A percentile compares a stretch with the other conserved stretches of the same genome.
These are phyloP conservation scores for Pomatorhinus ruficollis DNA, from an alignment of 2,113 vertebrate species.

Conservation along the genomic window DNA sequence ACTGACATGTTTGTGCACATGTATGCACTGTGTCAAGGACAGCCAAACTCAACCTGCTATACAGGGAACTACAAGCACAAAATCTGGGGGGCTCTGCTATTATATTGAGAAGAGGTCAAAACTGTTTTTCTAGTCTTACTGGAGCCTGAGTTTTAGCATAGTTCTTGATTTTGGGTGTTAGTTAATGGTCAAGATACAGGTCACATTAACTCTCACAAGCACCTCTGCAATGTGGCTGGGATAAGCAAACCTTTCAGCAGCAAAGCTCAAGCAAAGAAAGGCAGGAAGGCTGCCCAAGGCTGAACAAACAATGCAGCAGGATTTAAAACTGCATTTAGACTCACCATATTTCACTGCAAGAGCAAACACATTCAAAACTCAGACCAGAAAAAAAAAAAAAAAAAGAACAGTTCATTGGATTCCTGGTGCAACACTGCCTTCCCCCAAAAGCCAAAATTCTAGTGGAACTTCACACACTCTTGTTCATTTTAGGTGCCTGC, in stretches of 20 bases:
- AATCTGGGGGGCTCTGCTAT: not conserved
- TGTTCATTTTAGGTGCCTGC: not conserved
- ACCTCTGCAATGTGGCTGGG: not conserved
- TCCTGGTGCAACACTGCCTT: not conserved
- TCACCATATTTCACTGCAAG: not conserved
- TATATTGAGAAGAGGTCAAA: not conserved
- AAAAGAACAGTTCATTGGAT: not conserved
- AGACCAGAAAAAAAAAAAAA: not conserved
- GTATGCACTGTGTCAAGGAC: fast-evolving
- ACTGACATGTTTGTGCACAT: not conserved
- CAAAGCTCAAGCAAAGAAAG: not conserved
- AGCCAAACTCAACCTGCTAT: not conserved
- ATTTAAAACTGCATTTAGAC: not conserved
- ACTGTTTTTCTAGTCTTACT: not conserved
- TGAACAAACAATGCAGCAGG: not conserved
- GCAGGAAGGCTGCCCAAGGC: not conserved
- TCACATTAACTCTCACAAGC: not conserved
- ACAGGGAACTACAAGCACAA: not conserved
- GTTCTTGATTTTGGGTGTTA: not conserved
- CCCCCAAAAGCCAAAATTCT: not conserved
- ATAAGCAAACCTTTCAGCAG: not conserved
- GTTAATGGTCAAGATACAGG: not conserved
- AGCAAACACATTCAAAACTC: not conserved
- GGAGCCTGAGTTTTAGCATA: not conserved
- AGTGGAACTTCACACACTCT: not conserved